Evolutionary conservation across 1,140 invertebrate genomes (phyloP), one percentile per base, ranked within the genome.

Genomic region (Trachymyrmex cornetzi): DNA sequence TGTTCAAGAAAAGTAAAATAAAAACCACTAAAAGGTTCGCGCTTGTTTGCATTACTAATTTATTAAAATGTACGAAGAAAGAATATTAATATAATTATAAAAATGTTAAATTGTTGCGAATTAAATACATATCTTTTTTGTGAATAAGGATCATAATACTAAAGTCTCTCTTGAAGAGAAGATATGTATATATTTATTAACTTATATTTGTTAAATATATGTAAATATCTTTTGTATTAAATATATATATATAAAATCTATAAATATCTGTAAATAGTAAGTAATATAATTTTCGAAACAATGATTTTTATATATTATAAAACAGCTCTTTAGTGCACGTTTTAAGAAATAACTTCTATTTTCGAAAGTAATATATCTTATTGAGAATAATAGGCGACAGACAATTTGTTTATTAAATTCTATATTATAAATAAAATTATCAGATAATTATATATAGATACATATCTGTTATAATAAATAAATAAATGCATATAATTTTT

Each of bases 1-100:
- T 94, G 92, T 94, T 94, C 90, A 89, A 93, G 90, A 92, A 86
- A 92, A 80, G 59, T 87, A 89, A 92, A 92, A 92, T 87, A 90
- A 85, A 92, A 93, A 63, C 89, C 89, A 92, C 69, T 91, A 63
- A 92, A 92, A 89, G 89, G 67, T 92, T 90, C 55, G 44, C 34
- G 50, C n/a, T 57, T 57, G 55, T 82, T 66, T 69, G 27, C 71
- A 81, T 86, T 86, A 79, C 61, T 89, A 81, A 87, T 64, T 80
- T 79, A 67, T 87, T 67, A 74, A 87, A 87, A 79, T 89, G 82
- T 82, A 38, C 38, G 66, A 84, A 59, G 38, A 72, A 84, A 59
- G 38, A 72, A 82, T 72, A 38, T 12, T 74, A 44, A 44, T 44
- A 79, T 59, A 71, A 53, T n/a, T 71, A 1, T 69, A 1, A 86